These are phyloP conservation scores for Drosophila niveifrons DNA, from an alignment of 2,888 invertebrate genomes.

Conservation along the genomic window DNA sequence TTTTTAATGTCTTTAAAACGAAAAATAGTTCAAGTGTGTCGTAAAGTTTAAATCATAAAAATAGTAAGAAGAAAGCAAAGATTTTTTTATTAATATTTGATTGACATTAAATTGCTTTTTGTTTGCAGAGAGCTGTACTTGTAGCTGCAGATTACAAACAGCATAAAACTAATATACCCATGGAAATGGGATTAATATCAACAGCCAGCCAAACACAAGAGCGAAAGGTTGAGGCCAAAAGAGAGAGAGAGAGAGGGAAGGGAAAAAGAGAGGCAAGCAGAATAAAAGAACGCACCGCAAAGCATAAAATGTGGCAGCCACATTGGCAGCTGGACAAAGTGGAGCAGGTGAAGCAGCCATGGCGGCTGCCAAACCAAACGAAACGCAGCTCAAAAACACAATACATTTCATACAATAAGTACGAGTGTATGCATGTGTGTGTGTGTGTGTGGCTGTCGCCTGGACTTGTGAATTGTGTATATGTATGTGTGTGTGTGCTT, in stretches of 20 bases:
- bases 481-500: neutral
- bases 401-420: constrained; percentile 54
- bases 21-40: neutral
- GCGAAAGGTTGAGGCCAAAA: neutral
- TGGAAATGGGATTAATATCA: constrained; percentile 25
- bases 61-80: neutral
- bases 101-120: neutral
- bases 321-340: constrained; percentile 30
- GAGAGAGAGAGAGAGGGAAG: neutral
- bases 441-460: constrained; percentile 36
- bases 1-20: too few relatives aligned
- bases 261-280: neutral
- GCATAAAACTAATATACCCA: constrained; percentile 20
- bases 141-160: neutral
- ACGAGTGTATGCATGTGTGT: constrained; percentile 19
- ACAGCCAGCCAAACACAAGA: constrained; percentile 1
- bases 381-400: constrained; percentile 56
- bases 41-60: neutral
- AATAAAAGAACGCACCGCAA: constrained; percentile 4
- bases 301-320: constrained; percentile 39
- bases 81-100: too few relatives aligned
- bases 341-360: constrained; percentile 34
- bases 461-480: constrained; percentile 38
- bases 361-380: constrained; percentile 38
- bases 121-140: neutral